Conservation (phyloP, 2,797 vertebrate species). For the Epinephelus awoara region DNA sequence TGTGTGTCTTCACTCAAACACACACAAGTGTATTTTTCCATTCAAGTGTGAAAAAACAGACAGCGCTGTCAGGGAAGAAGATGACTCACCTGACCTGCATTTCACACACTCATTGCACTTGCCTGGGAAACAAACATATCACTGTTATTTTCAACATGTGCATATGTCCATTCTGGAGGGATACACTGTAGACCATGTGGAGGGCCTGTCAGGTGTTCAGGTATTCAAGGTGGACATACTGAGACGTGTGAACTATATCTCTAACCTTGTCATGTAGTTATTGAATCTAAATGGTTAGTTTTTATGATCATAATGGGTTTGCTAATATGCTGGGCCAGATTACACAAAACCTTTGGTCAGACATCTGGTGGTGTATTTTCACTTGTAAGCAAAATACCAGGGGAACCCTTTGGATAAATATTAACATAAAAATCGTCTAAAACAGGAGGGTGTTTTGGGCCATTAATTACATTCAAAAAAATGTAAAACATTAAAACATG, state of each 20-base stretch:
- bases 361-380: neutral
- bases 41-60: slow-evolving; percentile 75
- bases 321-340: neutral
- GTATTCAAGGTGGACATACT: neutral
- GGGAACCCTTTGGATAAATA: neutral
- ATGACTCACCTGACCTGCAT: slow-evolving; percentile 80
- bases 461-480: neutral
- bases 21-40: slow-evolving; percentile 73
- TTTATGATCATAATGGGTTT: neutral
- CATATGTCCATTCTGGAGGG: slow-evolving; percentile 12
- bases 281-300: neutral
- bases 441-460: neutral
- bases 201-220: slow-evolving; percentile 2
- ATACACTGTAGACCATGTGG: slow-evolving; percentile 8
- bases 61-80: slow-evolving; percentile 58
- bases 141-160: slow-evolving; percentile 65
- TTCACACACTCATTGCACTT: slow-evolving; percentile 72
- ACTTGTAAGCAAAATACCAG: neutral
- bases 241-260: neutral
- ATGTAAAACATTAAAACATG: too few species aligned
- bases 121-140: slow-evolving; percentile 74
- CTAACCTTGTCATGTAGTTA: neutral
- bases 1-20: slow-evolving; percentile 33
- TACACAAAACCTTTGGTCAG: neutral
- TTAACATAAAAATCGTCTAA: neutral